These are phyloP conservation scores for Psittacara wagleri DNA, from an alignment of 2,113 vertebrate species.

Conservation along the genomic window DNA sequence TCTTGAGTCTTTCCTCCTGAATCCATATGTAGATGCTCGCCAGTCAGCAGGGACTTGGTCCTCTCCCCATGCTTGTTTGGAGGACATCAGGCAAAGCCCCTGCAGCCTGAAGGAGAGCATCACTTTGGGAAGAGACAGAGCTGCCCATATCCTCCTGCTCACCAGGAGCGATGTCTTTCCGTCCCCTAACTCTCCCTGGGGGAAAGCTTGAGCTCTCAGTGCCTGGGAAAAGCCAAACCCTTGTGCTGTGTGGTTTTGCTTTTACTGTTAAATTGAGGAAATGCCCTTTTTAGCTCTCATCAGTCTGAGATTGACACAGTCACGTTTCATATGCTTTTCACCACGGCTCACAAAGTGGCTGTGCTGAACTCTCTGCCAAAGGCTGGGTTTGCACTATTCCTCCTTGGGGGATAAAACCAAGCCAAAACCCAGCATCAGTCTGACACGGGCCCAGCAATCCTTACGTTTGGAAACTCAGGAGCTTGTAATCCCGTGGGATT, in stretches of 20 bases:
- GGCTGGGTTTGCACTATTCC: neutral
- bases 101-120: neutral
- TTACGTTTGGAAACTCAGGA: neutral
- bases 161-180: neutral
- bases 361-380: neutral
- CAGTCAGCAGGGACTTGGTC: neutral
- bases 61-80: neutral
- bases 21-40: neutral
- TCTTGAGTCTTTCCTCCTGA: neutral
- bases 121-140: neutral
- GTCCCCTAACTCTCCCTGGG: neutral
- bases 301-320: neutral
- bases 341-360: neutral
- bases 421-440: neutral
- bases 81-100: neutral
- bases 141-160: neutral
- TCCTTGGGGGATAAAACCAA: neutral
- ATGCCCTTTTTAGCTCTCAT: slow-evolving; percentile 1
- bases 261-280: neutral
- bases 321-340: neutral
- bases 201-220: neutral
- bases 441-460: neutral
- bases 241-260: neutral
- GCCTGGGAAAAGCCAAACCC: neutral
- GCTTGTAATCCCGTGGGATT: neutral